Conservation (phyloP, 2,797 vertebrate species). For the Todus mexicanus region DNA sequence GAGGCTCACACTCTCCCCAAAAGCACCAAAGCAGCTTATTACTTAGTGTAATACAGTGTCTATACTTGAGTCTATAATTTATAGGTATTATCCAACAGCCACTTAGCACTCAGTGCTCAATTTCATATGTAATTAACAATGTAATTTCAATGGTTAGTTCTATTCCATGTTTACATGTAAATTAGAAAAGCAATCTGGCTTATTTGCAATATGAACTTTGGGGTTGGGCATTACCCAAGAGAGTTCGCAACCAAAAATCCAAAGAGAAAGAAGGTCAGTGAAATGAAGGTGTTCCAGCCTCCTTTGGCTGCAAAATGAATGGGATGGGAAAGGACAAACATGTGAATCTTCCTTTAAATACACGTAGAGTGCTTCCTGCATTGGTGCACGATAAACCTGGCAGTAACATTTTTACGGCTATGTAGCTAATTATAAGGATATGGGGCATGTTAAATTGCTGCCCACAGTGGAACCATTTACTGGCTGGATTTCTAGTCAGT, state of each 20-base stretch:
- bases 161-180: not conserved
- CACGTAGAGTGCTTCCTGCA: not conserved
- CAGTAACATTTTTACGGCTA: not conserved
- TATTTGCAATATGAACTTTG: not conserved
- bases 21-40: not conserved
- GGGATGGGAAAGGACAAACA: conserved; percentile 4
- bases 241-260: not conserved
- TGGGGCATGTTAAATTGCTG: not conserved
- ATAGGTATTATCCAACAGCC: not conserved
- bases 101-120: not conserved
- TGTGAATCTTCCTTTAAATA: not conserved
- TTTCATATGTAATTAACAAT: not conserved
- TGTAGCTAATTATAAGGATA: not conserved
- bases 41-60: not conserved
- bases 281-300: not conserved
- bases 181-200: not conserved
- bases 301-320: not conserved
- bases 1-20: not conserved
- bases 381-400: not conserved
- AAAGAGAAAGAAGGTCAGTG: not conserved
- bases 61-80: not conserved
- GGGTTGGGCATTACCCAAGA: not conserved
- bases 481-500: not conserved
- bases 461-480: not conserved
- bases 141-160: not conserved